Evolutionary conservation across 2,888 invertebrate genomes (phyloP).

Genomic region (Nephrocerus scutellatus): DNA sequence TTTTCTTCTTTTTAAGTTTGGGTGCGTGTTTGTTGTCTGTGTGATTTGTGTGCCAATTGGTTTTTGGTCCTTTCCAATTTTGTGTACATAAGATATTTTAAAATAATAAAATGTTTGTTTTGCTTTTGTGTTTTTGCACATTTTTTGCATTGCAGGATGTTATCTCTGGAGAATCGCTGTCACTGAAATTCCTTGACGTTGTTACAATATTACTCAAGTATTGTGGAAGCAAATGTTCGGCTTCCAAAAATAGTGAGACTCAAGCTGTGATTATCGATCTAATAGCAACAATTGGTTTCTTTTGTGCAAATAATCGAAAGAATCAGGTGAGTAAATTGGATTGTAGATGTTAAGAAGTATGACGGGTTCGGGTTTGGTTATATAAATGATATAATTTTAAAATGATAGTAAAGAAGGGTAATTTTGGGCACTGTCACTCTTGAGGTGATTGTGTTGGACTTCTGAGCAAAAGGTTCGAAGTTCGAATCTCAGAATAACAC

Average conservation of each 20-base stretch:
- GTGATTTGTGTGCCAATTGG: conserved; percentile 9
- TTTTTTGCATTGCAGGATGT: conserved; percentile 35
- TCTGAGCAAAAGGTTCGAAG: no score
- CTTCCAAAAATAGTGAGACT: conserved; percentile 38
- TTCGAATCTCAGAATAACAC: no score
- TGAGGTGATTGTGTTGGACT: no score
- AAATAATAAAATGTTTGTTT: conserved; percentile 2
- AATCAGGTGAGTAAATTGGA: conserved; percentile 36
- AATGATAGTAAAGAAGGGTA: no score
- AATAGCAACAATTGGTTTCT: conserved; percentile 46
- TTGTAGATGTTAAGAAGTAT: conserved; percentile 1
- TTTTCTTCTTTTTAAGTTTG: conserved; percentile 4
- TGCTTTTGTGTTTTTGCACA: background rate
- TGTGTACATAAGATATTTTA: conserved; percentile 13
- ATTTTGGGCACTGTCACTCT: no score
- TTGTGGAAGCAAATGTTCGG: conserved; percentile 34
- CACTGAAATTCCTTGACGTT: conserved; percentile 45
- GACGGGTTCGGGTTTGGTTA: no score
- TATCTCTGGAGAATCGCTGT: conserved; percentile 40
- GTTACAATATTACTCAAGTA: conserved; percentile 43
- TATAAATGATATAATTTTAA: no score
- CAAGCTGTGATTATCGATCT: conserved; percentile 46
- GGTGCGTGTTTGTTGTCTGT: conserved; percentile 15
- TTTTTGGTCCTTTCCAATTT: conserved; percentile 28
- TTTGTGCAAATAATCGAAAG: conserved; percentile 43